A percentile compares a stretch with the other conserved stretches of the same genome.
Conservation (phyloP, 2,888 invertebrate genomes). For the Globia sparganii region DNA sequence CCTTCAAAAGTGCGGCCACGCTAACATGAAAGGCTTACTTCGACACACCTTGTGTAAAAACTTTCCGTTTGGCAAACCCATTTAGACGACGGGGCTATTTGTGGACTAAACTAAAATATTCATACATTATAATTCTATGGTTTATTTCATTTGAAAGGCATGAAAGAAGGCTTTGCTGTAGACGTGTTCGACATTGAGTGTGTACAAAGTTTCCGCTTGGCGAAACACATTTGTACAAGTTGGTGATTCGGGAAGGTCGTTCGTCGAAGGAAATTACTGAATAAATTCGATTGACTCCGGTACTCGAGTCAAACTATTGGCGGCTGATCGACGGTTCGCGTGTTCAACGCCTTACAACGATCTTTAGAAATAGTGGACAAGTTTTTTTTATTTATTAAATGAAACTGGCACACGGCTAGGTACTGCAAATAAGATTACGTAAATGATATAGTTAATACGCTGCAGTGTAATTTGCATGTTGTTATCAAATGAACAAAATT, state of each 20-base stretch:
- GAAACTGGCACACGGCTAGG: slow-evolving; percentile 66
- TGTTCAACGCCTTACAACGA: slow-evolving; percentile 71
- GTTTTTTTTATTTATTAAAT: slow-evolving; percentile 70
- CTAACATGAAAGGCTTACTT: slow-evolving; percentile 58
- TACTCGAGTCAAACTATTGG: slow-evolving; percentile 76
- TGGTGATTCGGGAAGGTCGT: slow-evolving; percentile 79
- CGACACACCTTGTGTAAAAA: slow-evolving; percentile 52
- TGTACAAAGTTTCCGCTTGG: slow-evolving; percentile 73
- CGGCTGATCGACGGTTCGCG: slow-evolving; percentile 85
- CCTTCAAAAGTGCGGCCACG: slow-evolving; percentile 45
- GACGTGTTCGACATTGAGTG: slow-evolving; percentile 53
- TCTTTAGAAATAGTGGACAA: slow-evolving; percentile 67
- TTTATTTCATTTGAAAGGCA: slow-evolving; percentile 56
- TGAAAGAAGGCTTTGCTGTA: slow-evolving; percentile 51
- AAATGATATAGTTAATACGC: slow-evolving; percentile 47
- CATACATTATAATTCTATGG: slow-evolving; percentile 60
- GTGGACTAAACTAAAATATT: slow-evolving; percentile 54
- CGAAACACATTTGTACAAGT: slow-evolving; percentile 78
- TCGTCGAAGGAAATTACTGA: slow-evolving; percentile 83
- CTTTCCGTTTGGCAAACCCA: slow-evolving; percentile 55
- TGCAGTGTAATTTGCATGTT: slow-evolving; percentile 60
- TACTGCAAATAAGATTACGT: slow-evolving; percentile 56
- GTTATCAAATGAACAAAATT: slow-evolving; percentile 19
- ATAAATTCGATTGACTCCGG: slow-evolving; percentile 86
- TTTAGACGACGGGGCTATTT: slow-evolving; percentile 51